Base-by-base conservation (phyloP, 2,113 vertebrate genomes). In the Ariopsis seemanni region DNA sequence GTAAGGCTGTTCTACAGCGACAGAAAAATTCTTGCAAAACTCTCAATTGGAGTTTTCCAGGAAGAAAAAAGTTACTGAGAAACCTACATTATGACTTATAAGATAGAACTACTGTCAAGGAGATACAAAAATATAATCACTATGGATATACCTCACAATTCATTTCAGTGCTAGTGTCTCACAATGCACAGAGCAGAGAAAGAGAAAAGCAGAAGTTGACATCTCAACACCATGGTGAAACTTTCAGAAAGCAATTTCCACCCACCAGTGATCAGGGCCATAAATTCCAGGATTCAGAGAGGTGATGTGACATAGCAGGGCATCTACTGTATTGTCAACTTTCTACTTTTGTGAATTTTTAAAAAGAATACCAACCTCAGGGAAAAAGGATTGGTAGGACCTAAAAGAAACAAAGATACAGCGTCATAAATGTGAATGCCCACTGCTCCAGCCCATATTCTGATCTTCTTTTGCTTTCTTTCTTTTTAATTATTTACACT, bases 201-300 rank as follows among this genome's bases (percentile, higher is more conserved):
- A 85, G 12, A 75, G 48, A 55, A 85, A 60, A 85, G 62, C 71
- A 77, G 25, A 85, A 85, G n/a, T 18, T 85, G 84, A 85, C 71
- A 77, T 50, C 25, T 77, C 42, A 69, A 62, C 20, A 77, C 42
- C 25, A 15, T 50, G 14, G 72, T 34, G 22, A 85, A 85, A 77
- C 30, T 50, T 85, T 63, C 22, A 77, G 62, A 81, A 79, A 34
- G 77, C 18, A 71, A 69, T 86, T 78, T 81, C 52, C 77, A 71
- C 52, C 52, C 52, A 42, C 50, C 77, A 81, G 62, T 81, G 77
- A 69, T 79, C 58, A 78, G 50, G 50, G 10, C 48, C 42, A 86
- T 80, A 79, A 22, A 78, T 65, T 78, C 25, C 57, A 62, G 12
- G 20, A 63, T 65, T 86, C 74, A 30, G 84, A 86, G 74, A 79